Evolutionary conservation across 2,113 vertebrate species (phyloP).

Genomic region (Phoxinus phoxinus): DNA sequence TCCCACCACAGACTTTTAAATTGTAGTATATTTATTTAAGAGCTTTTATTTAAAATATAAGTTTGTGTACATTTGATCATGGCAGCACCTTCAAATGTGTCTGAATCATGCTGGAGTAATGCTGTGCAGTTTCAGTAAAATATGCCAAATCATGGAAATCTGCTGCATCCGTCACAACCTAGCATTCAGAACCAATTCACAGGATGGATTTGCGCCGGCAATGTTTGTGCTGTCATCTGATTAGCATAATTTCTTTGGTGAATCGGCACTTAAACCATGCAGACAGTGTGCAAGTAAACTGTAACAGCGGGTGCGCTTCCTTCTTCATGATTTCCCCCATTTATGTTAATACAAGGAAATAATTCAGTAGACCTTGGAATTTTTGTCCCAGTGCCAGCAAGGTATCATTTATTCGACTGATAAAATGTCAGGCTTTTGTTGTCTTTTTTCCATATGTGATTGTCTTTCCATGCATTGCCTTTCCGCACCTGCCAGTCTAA

Average conservation of each 20-base stretch:
- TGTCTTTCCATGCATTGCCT: constrained; percentile 52
- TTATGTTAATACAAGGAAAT: neutral
- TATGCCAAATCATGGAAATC: neutral
- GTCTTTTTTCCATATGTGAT: constrained; percentile 59
- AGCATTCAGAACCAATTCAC: neutral
- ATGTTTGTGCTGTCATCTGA: neutral
- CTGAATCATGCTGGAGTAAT: neutral
- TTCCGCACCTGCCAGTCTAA: constrained; percentile 59
- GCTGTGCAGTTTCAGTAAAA: neutral
- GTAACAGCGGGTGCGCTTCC: neutral
- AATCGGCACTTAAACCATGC: neutral
- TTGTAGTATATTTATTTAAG: neutral
- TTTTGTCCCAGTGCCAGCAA: constrained; percentile 22
- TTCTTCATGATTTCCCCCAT: neutral
- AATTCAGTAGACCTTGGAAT: constrained; percentile 18
- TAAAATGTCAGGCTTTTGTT: constrained; percentile 36
- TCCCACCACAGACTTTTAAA: neutral
- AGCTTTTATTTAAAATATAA: neutral
- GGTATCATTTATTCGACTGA: constrained; percentile 35
- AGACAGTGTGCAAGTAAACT: neutral
- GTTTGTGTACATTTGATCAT: neutral
- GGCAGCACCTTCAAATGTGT: neutral
- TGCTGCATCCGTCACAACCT: neutral
- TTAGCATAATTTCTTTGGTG: neutral
- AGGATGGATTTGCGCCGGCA: neutral